Evolutionary conservation across 2,797 vertebrate species (phyloP), one percentile per base, ranked within the genome.

Genomic region (Esox masquinongy): DNA sequence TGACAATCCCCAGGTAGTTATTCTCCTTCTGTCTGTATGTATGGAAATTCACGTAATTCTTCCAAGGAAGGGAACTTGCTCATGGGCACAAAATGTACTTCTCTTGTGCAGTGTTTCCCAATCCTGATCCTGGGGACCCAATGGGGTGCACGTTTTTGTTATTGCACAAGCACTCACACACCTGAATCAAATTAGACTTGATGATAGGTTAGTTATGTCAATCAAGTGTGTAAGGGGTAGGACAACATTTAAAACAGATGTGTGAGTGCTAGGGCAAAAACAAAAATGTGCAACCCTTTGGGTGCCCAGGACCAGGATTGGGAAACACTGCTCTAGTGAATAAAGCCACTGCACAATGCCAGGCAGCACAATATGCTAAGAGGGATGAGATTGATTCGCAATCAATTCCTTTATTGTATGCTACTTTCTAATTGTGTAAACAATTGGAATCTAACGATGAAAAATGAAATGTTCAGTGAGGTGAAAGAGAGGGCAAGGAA

Each of bases 1-100:
- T 87, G 70, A 91, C 88, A 87, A 88, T 83, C 85, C 88, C 88
- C 36, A 88, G 85, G 90, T 90, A 75, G 77, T 73, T 84, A 87
- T 89, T 88, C 83, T 72, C 53, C n/a, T 82, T 75, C 80, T 88
- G 31, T 51, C 72, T 66, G 66, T 83, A 76, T 83, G 83, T 77
- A 70, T 84, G 79, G 75, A 85, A 88, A 85, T 83, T 77, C 80
- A 80, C 81, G 81, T 82, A 89, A 83, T 81, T 78, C 78, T 84
- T 87, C 89, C 85, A 84, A 85, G 79, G 78, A 31, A 74, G 78
- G 14, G 26, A 49, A 70, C 47, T 67, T 73, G 83, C 88, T 82
- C 81, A 29, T 67, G 77, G 89, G 83, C 85, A 83, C 83, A 82
- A 79, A 83, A 82, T 88, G 85, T 84, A 86, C 5, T 39, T 39